Evolutionary conservation across 2,113 vertebrate species (phyloP).

Genomic region (Gavia stellata): DNA sequence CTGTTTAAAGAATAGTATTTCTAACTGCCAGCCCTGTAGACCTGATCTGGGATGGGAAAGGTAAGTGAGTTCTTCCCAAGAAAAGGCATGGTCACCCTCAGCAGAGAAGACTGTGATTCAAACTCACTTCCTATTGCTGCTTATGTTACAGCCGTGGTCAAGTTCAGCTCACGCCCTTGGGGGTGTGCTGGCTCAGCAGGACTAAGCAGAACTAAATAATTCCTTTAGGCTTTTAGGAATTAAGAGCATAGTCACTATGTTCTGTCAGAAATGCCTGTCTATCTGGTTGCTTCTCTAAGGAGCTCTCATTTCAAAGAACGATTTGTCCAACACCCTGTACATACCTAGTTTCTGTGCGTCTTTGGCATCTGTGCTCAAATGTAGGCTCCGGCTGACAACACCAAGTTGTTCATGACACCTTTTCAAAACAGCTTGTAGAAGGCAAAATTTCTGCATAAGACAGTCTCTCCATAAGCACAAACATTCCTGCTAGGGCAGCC

Average conservation of each 20-base stretch:
- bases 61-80: neutral
- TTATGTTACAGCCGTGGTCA: neutral
- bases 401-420: neutral
- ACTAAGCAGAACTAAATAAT: neutral
- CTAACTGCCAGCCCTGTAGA: neutral
- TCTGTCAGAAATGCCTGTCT: neutral
- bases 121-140: neutral
- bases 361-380: neutral
- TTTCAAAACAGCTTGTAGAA: neutral
- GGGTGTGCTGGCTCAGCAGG: neutral
- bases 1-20: neutral
- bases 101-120: neutral
- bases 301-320: neutral
- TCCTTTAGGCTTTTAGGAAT: neutral
- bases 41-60: neutral
- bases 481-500: neutral
- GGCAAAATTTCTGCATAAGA: neutral
- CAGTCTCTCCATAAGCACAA: neutral
- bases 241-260: neutral
- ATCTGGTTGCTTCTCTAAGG: neutral
- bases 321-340: neutral
- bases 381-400: neutral
- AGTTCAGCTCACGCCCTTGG: neutral
- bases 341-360: neutral
- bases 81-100: neutral